Evolutionary conservation across 92 coral and sea anemone genomes (phyloP).

Genomic region (Zoanthus sociatus): DNA sequence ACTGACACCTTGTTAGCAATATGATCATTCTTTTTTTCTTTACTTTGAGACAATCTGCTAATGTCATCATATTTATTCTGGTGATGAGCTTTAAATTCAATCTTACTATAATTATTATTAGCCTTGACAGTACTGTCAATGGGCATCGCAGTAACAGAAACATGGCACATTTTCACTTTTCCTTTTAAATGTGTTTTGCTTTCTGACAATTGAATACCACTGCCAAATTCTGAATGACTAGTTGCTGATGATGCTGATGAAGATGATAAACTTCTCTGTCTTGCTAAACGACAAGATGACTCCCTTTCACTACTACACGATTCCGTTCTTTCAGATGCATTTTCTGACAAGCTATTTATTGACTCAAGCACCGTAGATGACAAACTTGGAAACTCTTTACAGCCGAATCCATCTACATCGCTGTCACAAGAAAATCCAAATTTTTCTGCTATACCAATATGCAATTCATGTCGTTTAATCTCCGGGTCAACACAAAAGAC

Average conservation of each 20-base stretch:
- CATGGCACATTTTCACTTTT: constrained; percentile 42
- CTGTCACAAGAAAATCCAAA: constrained; percentile 74
- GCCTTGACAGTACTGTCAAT: neutral
- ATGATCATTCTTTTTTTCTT: neutral
- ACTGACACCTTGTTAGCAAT: constrained; percentile 4
- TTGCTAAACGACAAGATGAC: neutral
- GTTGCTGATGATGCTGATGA: constrained; percentile 12
- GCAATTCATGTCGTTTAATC: constrained; percentile 73
- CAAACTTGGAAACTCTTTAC: constrained; percentile 86
- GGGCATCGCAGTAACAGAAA: constrained; percentile 19
- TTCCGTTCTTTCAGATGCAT: constrained; percentile 48
- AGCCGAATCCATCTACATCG: constrained; percentile 54
- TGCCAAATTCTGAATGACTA: constrained; percentile 40
- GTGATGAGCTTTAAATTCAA: neutral
- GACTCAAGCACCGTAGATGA: constrained; percentile 79
- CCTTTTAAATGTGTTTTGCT: neutral
- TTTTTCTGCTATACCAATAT: constrained; percentile 69
- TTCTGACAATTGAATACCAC: constrained; percentile 1
- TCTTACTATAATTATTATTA: neutral
- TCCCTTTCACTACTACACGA: constrained; percentile 29
- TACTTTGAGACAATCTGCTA: neutral
- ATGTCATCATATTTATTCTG: neutral
- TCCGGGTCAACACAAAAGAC: constrained; percentile 89
- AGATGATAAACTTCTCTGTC: neutral
- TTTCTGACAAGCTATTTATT: constrained; percentile 70